Conservation (phyloP, 2,113 vertebrate species). For the Hyla sarda region DNA sequence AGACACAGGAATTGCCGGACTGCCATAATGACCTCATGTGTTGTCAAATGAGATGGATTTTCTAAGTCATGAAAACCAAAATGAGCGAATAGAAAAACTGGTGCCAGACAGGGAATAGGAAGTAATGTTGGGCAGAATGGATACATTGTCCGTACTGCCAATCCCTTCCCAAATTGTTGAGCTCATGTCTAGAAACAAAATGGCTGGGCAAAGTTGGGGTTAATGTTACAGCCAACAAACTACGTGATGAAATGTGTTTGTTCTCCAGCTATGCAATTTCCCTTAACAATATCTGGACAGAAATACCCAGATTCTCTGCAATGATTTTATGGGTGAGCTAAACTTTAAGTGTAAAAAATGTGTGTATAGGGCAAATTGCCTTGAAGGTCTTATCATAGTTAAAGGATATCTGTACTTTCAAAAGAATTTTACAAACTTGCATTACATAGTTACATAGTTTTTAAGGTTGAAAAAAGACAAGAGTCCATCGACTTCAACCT, state of each 20-base stretch:
- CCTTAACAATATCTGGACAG: background rate
- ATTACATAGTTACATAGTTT: no score
- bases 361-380: background rate
- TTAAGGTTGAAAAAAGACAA: no score
- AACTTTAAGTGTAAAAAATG: background rate
- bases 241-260: constrained; percentile 2
- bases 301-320: background rate
- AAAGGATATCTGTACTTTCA: no score
- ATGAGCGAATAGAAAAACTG: background rate
- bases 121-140: constrained; percentile 14
- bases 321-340: background rate
- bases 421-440: no score
- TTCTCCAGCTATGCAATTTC: background rate
- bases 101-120: constrained; percentile 29
- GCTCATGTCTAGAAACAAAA: constrained; percentile 48
- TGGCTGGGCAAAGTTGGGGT: constrained; percentile 24
- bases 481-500: no score
- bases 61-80: constrained; percentile 33
- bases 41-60: constrained; percentile 21
- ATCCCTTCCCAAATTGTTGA: constrained; percentile 23
- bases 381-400: background rate
- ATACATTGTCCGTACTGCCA: constrained; percentile 40
- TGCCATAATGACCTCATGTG: no score
- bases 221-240: constrained; percentile 19
- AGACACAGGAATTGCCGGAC: background rate